Percentiles rank a stretch among this genome's conserved stretches.
Evolutionary conservation across 2,797 vertebrate genomes (phyloP).

Genomic region (Antennarius maculatus): DNA sequence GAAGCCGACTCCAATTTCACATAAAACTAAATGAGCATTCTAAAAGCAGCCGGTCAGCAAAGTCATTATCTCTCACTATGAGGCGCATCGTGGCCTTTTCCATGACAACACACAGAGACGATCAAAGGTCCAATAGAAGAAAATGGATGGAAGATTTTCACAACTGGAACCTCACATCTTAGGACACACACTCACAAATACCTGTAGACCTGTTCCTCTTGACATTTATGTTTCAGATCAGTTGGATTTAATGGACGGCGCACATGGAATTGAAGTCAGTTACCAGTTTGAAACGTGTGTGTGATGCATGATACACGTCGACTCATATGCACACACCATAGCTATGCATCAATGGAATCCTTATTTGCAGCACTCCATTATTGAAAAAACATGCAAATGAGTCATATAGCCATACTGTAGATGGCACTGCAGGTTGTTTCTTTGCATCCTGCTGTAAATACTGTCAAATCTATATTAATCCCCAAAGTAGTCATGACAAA

Average conservation of each 20-base stretch:
- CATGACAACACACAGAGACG: conserved; percentile 13
- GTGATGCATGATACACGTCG: not conserved
- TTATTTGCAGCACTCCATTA: not conserved
- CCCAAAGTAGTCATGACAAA: not conserved
- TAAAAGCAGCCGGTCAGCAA: conserved; percentile 53
- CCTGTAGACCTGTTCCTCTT: not conserved
- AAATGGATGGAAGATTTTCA: conserved; percentile 7
- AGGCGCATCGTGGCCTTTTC: not conserved
- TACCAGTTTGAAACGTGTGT: conserved; percentile 1
- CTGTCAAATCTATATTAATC: conserved; percentile 2
- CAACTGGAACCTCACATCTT: not conserved
- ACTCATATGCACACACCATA: not conserved
- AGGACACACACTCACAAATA: not conserved
- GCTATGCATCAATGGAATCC: not conserved
- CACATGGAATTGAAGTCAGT: not conserved
- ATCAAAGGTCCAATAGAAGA: conserved; percentile 3
- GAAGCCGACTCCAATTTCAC: conserved; percentile 52
- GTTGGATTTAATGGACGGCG: conserved; percentile 1
- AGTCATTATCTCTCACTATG: conserved; percentile 8
- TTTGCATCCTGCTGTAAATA: not conserved
- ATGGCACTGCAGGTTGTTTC: not conserved
- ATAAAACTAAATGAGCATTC: conserved; percentile 30
- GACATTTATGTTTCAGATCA: not conserved
- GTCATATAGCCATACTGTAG: no score
- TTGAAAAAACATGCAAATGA: not conserved